These are phyloP conservation scores for Bactericera cockerelli DNA, from an alignment of 1,140 invertebrate species.

Conservation along the genomic window DNA sequence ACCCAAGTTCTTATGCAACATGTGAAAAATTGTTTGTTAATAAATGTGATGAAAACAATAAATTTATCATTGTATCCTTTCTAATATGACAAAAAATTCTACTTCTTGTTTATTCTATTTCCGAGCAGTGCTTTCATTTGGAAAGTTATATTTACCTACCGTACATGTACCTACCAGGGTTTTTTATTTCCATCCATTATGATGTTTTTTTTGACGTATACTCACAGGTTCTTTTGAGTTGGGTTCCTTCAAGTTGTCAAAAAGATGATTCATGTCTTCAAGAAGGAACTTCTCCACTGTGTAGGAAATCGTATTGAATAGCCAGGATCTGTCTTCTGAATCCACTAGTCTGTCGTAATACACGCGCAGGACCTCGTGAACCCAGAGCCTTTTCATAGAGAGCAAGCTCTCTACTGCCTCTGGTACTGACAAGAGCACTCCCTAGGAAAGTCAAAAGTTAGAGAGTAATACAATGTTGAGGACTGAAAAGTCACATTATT, in stretches of 20 bases:
- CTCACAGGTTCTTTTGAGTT: conserved; percentile 6
- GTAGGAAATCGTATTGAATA: conserved; percentile 40
- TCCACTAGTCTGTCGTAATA: conserved; percentile 87
- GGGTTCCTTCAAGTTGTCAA: conserved; percentile 25
- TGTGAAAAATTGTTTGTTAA: no score
- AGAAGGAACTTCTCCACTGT: conserved; percentile 31
- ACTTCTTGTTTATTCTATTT: no score
- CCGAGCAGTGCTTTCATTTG: no score
- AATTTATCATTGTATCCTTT: no score
- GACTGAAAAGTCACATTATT: conserved; percentile 5
- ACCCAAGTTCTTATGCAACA: no score
- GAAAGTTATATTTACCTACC: no score
- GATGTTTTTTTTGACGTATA: no score
- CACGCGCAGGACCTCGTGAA: conserved; percentile 84
- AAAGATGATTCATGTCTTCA: conserved; percentile 36
- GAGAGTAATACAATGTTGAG: conserved; percentile 10
- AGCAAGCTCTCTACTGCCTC: conserved; percentile 77
- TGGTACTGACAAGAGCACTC: conserved; percentile 78
- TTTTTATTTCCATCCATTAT: no score
- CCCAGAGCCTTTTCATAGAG: conserved; percentile 82
- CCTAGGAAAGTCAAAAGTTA: no score
- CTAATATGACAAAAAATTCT: no score
- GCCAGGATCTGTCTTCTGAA: conserved; percentile 62
- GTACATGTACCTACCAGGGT: no score
- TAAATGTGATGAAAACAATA: no score